Conservation (phyloP, 2,888 invertebrate genomes). For the Drosophila parthenogenetica region DNA sequence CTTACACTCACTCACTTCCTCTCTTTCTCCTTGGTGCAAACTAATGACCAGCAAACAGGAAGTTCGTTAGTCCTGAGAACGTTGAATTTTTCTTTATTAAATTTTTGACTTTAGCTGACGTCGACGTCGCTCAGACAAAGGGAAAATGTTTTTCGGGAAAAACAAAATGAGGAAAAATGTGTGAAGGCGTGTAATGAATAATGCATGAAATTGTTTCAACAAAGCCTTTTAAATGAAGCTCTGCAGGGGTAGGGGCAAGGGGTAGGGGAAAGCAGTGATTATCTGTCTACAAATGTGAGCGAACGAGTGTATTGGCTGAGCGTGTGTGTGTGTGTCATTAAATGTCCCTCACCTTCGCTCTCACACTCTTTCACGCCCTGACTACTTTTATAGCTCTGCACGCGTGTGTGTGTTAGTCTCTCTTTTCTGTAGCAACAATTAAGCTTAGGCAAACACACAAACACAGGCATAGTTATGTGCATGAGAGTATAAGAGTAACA, state of each 20-base stretch:
- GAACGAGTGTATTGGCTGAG: constrained; percentile 35
- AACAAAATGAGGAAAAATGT: constrained; percentile 75
- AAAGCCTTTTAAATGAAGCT: constrained; percentile 49
- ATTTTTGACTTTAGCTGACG: constrained; percentile 64
- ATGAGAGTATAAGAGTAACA: neutral
- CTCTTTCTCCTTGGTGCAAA: neutral
- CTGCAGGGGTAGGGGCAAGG: constrained; percentile 1
- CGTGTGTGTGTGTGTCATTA: constrained; percentile 56
- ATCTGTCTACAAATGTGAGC: constrained; percentile 59
- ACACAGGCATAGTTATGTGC: neutral
- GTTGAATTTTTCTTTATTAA: constrained; percentile 73
- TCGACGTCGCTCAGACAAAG: constrained; percentile 4
- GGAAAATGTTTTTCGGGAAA: constrained; percentile 45
- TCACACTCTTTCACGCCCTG: constrained; percentile 14
- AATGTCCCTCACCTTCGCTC: constrained; percentile 24
- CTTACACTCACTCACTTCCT: neutral
- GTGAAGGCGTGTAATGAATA: constrained; percentile 80
- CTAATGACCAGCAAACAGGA: constrained; percentile 62
- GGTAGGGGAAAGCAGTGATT: constrained; percentile 59
- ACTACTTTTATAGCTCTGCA: constrained; percentile 13
- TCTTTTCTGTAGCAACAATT: constrained; percentile 35
- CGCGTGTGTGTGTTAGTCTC: constrained; percentile 25
- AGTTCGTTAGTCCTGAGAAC: constrained; percentile 66
- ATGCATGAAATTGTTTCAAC: constrained; percentile 76
- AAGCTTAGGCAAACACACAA: neutral